Evolutionary conservation across 92 coral and sea anemone genomes (phyloP).

Genomic region (Bergia sp.): DNA sequence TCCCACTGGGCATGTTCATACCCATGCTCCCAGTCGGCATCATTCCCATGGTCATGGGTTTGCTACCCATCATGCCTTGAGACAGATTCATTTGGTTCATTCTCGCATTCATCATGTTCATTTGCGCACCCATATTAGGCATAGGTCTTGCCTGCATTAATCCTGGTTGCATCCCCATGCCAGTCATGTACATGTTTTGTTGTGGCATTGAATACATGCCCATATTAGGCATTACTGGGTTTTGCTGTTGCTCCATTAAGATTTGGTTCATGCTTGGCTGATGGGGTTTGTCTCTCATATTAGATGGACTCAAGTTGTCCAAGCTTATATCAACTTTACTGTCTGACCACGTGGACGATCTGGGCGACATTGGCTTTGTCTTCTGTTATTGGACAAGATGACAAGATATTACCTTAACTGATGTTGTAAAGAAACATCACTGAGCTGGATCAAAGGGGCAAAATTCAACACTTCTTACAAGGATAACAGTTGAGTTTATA

Average conservation of each 20-base stretch:
- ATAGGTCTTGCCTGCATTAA: conserved; percentile 44
- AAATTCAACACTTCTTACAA: not conserved
- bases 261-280: conserved; percentile 98
- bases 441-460: not conserved
- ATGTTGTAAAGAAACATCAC: not conserved
- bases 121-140: conserved; percentile 60
- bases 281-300: conserved; percentile 83
- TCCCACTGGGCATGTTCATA: conserved; percentile 53
- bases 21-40: conserved; percentile 59
- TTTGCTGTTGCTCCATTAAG: conserved; percentile 62
- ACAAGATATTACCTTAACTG: too few species aligned
- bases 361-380: conserved; percentile 46
- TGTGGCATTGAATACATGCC: conserved; percentile 66
- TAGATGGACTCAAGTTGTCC: conserved; percentile 87
- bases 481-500: too few species aligned
- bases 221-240: conserved; percentile 58
- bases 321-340: conserved; percentile 95
- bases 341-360: conserved; percentile 96
- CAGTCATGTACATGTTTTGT: conserved; percentile 52
- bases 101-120: conserved; percentile 64
- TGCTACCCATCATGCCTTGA: conserved; percentile 49
- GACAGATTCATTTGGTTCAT: conserved; percentile 77
- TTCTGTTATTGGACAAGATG: not conserved
- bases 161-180: conserved; percentile 50
- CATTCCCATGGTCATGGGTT: conserved; percentile 67